Percentiles rank a stretch among this genome's conserved stretches.
These are phyloP conservation scores for Leucophora obtusa DNA, from an alignment of 2,888 invertebrate genomes.

Conservation along the genomic window DNA sequence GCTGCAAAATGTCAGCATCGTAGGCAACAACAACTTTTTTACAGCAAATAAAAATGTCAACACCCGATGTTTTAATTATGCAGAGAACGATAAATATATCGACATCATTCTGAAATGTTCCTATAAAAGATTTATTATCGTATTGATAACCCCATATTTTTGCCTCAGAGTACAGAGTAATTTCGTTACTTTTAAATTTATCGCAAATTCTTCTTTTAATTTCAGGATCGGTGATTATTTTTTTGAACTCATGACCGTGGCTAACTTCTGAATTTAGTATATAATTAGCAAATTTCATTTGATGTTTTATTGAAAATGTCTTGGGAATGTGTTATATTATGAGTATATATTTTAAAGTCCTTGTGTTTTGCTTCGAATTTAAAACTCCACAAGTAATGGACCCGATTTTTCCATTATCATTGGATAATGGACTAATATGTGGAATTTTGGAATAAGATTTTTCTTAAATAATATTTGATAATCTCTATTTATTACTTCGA, in stretches of 20 bases:
- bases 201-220: neutral
- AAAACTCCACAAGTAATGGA: constrained; percentile 17
- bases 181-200: neutral
- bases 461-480: constrained; percentile 26
- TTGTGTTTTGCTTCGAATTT: constrained; percentile 22
- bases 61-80: neutral
- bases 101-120: neutral
- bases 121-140: constrained; percentile 19
- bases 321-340: constrained; percentile 5
- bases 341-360: constrained; percentile 22
- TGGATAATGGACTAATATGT: neutral
- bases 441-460: constrained; percentile 15
- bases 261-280: neutral
- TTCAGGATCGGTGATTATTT: neutral
- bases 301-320: constrained; percentile 17
- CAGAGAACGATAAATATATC: neutral
- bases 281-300: constrained; percentile 22
- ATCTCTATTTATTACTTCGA: neutral
- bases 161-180: constrained; percentile 2
- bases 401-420: constrained; percentile 13
- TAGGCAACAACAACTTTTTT: neutral
- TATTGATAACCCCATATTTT: constrained; percentile 18
- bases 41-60: constrained; percentile 7
- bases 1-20: constrained; percentile 16
- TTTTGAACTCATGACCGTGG: neutral